phyloP scores from a whole-genome alignment of 1,140 invertebrate species.

The Marisa cornuarietis region DNA sequence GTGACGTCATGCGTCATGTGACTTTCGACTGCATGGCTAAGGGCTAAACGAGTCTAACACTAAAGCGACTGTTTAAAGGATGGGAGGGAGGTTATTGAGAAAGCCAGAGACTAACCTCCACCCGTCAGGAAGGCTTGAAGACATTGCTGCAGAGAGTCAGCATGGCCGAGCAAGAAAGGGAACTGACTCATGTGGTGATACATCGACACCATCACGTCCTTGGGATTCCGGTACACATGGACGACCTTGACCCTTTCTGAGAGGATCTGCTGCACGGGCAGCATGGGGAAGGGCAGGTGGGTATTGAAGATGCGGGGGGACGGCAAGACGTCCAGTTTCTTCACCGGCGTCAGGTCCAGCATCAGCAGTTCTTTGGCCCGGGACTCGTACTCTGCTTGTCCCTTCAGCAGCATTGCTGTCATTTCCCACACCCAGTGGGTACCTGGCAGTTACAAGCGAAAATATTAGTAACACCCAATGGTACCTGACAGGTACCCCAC shows the following conservation, averaged over 20 bases:
- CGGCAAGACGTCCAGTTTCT: conserved; percentile 20
- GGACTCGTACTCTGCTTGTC: conserved; percentile 22
- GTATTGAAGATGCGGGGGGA: conserved; percentile 24
- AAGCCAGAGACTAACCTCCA: background rate
- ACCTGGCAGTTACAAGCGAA: conserved; percentile 21
- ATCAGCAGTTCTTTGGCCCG: conserved; percentile 31
- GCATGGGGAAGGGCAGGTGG: conserved; percentile 12
- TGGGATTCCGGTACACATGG: conserved; percentile 15
- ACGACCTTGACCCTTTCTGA: conserved; percentile 3
- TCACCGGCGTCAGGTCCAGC: conserved; percentile 24
- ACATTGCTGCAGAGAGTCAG: conserved; percentile 7
- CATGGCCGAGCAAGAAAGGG: background rate
- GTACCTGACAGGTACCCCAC: too few relatives aligned
- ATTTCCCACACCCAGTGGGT: conserved; percentile 47
- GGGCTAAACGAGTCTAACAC: too few relatives aligned
- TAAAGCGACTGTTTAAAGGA: background rate
- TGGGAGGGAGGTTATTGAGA: too few relatives aligned
- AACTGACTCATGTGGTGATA: conserved; percentile 15
- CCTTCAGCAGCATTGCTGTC: conserved; percentile 36
- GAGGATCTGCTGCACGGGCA: conserved; percentile 1
- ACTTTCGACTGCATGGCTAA: too few relatives aligned
- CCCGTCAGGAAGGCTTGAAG: conserved; percentile 14
- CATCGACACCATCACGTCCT: conserved; percentile 17
- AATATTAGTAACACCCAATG: background rate
- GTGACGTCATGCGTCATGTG: too few relatives aligned